These are phyloP conservation scores for Nycticebus coucang DNA, from an alignment of 2,113 vertebrate species.

Conservation along the genomic window DNA sequence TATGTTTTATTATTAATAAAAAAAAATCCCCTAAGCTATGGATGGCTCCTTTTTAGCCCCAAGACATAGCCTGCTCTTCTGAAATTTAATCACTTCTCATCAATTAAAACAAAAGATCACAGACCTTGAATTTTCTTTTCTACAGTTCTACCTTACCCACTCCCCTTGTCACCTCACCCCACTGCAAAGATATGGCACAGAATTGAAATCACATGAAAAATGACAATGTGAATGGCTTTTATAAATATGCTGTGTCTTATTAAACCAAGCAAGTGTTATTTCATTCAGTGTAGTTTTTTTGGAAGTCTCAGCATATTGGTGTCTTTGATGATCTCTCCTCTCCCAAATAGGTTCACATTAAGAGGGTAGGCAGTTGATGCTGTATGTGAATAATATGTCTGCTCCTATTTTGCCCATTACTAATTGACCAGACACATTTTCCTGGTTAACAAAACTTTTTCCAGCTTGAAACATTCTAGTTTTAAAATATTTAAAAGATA, in stretches of 20 bases:
- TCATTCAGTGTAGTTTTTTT: neutral
- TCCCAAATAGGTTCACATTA: neutral
- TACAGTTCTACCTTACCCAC: neutral
- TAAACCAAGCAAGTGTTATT: neutral
- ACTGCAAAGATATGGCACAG: neutral
- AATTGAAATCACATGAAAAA: neutral
- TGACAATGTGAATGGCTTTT: neutral
- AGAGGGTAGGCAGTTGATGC: neutral
- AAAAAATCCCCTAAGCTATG: neutral
- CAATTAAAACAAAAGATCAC: slow-evolving; percentile 23
- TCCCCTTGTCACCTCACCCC: neutral
- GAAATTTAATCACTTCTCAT: neutral
- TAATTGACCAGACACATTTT: neutral
- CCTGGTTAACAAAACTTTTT: neutral
- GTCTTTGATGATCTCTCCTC: neutral
- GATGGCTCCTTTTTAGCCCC: neutral
- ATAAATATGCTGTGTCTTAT: neutral
- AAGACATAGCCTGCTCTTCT: neutral
- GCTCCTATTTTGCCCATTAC: neutral
- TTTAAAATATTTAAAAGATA: neutral
- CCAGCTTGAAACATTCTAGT: neutral
- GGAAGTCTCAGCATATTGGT: neutral
- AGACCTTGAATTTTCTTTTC: neutral
- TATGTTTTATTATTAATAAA: too few relatives aligned
- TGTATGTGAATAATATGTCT: neutral